Evolutionary conservation across 2,888 invertebrate species (phyloP), one percentile per base, ranked within the genome.

Genomic region (Cephus rjabovi): DNA sequence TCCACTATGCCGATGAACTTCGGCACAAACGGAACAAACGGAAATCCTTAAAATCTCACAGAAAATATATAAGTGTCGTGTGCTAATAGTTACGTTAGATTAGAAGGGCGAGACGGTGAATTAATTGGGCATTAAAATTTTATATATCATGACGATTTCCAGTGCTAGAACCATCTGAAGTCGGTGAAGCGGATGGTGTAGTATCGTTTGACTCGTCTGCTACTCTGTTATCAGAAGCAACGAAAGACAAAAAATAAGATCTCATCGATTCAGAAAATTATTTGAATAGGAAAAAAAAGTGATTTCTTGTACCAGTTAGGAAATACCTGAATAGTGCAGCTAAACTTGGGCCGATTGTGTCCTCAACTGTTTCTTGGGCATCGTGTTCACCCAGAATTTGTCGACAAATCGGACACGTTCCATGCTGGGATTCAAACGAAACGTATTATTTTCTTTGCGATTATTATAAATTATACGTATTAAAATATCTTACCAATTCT

Each of bases 351-450:
- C 89, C 89, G 79, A 91, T 89, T 69, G 89, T 87, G 83, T 91
- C 91, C 81, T 90, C 90, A 85, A 89, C 89, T 75, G 89, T 87
- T 79, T 91, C 91, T 56, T 91, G 91, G 34, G 92, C 89, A 81
- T 87, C 91, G 83, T 93, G 93, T 81, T 93, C 93, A 81, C 93
- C 93, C 86, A 96, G 92, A 89, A 94, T 94, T 92, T 96, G 97
- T 79, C 98, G 95, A 93, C 98, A 98, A 86, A 98, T 97, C 79
- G 98, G 98, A 91, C 98, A 98, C 74, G 98, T 98, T 80, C 97
- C 98, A 93, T 98, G 98, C 93, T 94, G 82, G 34, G 88, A 87
- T 71, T 71, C 9, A 33, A 33, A 33, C 1, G 71, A 31, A 31
- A 30, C 3, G 3, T 15, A 70, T 30, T 70, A 9, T 56, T 15